A percentile compares a stretch with the other conserved stretches of the same genome.
These are phyloP conservation scores for Halichondria panicea DNA, from an alignment of 37 sponge, comb jelly and placozoan species.

Conservation along the genomic window DNA sequence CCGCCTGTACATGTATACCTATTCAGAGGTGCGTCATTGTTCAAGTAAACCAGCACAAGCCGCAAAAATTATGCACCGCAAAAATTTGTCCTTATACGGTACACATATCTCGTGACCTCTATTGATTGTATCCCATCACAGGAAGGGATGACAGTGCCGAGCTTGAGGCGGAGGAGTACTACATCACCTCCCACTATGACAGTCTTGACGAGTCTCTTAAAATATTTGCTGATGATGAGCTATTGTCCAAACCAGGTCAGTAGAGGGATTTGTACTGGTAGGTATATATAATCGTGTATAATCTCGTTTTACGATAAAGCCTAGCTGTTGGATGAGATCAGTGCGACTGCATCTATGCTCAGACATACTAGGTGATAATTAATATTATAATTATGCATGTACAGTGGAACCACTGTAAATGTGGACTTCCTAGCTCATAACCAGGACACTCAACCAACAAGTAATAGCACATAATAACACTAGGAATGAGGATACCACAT, in stretches of 20 bases:
- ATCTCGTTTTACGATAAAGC: neutral
- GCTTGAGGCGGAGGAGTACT: slow-evolving; percentile 42
- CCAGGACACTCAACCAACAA: too few relatives aligned
- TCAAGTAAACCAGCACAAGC: too few relatives aligned
- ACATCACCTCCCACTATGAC: slow-evolving; percentile 53
- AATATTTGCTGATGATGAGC: slow-evolving; percentile 72
- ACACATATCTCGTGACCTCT: too few relatives aligned
- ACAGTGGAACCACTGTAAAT: too few relatives aligned
- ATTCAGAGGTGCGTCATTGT: too few relatives aligned
- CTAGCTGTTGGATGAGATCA: neutral
- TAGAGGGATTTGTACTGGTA: neutral
- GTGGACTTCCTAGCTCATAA: too few relatives aligned
- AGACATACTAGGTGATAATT: neutral
- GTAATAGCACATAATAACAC: too few relatives aligned
- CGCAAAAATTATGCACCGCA: too few relatives aligned
- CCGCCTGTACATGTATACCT: too few relatives aligned
- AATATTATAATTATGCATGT: neutral
- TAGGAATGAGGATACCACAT: too few relatives aligned
- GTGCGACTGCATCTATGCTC: neutral
- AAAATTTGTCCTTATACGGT: too few relatives aligned
- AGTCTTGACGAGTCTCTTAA: slow-evolving; percentile 58
- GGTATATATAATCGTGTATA: neutral
- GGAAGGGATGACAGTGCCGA: neutral
- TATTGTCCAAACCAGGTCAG: slow-evolving; percentile 64
- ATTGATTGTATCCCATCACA: neutral